phyloP scores from a whole-genome alignment of 2,888 invertebrate genomes.

The Leptinotarsa rubiginosa region DNA sequence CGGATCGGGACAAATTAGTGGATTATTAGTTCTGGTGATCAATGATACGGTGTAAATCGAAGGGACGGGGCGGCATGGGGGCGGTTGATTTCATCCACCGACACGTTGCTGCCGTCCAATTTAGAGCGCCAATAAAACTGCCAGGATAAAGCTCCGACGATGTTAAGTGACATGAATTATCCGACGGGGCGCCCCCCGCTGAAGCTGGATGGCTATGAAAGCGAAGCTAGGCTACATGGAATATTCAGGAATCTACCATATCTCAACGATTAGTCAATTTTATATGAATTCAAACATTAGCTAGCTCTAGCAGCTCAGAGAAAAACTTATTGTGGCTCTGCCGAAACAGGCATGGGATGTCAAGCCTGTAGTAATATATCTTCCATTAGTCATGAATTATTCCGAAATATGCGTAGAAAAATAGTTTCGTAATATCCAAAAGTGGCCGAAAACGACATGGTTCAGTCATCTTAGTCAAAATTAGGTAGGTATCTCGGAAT shows the following conservation, averaged over 20 bases:
- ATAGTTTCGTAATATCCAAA: too few relatives aligned
- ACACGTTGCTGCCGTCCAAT: conserved; percentile 66
- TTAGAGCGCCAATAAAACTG: conserved; percentile 68
- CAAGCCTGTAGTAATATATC: too few relatives aligned
- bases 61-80: conserved; percentile 39
- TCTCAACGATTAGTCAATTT: too few relatives aligned
- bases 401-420: too few relatives aligned
- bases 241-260: conserved; percentile 53
- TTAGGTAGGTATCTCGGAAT: too few relatives aligned
- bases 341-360: too few relatives aligned
- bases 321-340: too few relatives aligned
- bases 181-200: conserved; percentile 49
- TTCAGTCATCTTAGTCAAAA: too few relatives aligned
- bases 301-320: too few relatives aligned
- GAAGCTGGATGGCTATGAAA: conserved; percentile 22
- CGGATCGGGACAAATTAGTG: conserved; percentile 66
- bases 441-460: too few relatives aligned
- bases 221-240: conserved; percentile 62
- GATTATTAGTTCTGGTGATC: conserved; percentile 67
- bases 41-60: conserved; percentile 66
- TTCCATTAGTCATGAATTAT: too few relatives aligned
- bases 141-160: conserved; percentile 67
- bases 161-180: conserved; percentile 69
- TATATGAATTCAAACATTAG: too few relatives aligned
- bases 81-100: conserved; percentile 49